These are phyloP conservation scores for Operophtera brumata DNA, from an alignment of 2,888 invertebrate genomes.

Conservation along the genomic window DNA sequence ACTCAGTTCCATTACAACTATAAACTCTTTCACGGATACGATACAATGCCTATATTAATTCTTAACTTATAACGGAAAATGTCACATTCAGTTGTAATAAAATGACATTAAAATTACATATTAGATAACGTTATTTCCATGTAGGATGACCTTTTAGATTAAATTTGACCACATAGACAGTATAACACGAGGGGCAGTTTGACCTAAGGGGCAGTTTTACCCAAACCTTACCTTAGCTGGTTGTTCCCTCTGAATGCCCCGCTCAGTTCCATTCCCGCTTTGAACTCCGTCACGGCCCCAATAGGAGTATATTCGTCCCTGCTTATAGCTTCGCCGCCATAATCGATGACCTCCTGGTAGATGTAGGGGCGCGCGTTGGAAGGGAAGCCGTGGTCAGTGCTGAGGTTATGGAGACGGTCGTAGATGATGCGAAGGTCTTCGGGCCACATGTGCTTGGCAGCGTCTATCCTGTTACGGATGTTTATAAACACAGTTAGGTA, in stretches of 20 bases:
- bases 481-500: too few relatives aligned
- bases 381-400: constrained; percentile 82
- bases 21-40: constrained; percentile 87
- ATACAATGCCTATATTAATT: too few relatives aligned
- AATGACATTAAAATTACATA: too few relatives aligned
- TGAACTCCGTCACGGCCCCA: constrained; percentile 85
- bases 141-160: too few relatives aligned
- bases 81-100: too few relatives aligned
- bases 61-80: too few relatives aligned
- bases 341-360: constrained; percentile 88
- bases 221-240: constrained; percentile 21
- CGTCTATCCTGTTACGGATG: constrained; percentile 81
- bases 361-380: constrained; percentile 83
- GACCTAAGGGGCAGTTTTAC: neutral
- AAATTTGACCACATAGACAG: too few relatives aligned
- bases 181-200: neutral
- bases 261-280: constrained; percentile 72
- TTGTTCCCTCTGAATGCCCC: constrained; percentile 70
- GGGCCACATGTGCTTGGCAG: constrained; percentile 90
- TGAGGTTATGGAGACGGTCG: constrained; percentile 81
- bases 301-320: constrained; percentile 78
- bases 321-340: constrained; percentile 76
- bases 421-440: constrained; percentile 85
- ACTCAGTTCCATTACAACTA: constrained; percentile 71
- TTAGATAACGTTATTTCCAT: too few relatives aligned